Evolutionary conservation across 2,888 invertebrate species (phyloP), one percentile per base, ranked within the genome.

Genomic region (Brachylomia viminalis): DNA sequence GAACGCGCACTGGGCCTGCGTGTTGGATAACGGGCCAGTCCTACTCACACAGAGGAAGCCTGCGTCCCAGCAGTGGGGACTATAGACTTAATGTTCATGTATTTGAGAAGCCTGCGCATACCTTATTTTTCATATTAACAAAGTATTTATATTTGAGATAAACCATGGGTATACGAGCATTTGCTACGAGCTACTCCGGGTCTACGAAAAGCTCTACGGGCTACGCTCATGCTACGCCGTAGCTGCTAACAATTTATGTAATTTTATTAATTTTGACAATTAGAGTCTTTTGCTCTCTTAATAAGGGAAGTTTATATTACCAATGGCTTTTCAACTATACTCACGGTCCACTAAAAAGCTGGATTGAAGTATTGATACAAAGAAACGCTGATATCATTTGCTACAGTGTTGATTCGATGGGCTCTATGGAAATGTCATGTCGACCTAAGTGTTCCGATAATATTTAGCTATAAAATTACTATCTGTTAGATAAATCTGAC

Each of bases 351-450:
- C 75, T 47, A 75, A 77, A 79, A 80, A 17, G 15, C 61, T 72
- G 20, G 59, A 64, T 79, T 85, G 45, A 79, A 83, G 86, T 77
- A 80, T 72, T 84, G 71, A 74, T 83, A 67, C 74, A 80, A 85
- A 85, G 80, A 83, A 83, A 68, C 47, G 72, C 74, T 79, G 80
- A 83, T 79, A 83, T 85, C 77, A 80, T 79, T 73, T 54, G 20
- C 66, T 59, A 30, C n/a, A 77, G 66, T 78, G 59, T 66, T 56
- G 66, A n/a, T 38, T 13, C 49, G 56, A 75, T 72, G 54, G 42
- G 20, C 30, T 80, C 52, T 86, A 86, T 85, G 83, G 77, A 79
- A 80, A 77, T 79, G 30, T 80, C 69, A 52, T 74, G 77, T 85
- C 42, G 17, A 3, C 20, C 23, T 54, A 69, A 86, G 80, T 76